phyloP scores from a whole-genome alignment of 2,113 vertebrate species.

The Myodes glareolus region DNA sequence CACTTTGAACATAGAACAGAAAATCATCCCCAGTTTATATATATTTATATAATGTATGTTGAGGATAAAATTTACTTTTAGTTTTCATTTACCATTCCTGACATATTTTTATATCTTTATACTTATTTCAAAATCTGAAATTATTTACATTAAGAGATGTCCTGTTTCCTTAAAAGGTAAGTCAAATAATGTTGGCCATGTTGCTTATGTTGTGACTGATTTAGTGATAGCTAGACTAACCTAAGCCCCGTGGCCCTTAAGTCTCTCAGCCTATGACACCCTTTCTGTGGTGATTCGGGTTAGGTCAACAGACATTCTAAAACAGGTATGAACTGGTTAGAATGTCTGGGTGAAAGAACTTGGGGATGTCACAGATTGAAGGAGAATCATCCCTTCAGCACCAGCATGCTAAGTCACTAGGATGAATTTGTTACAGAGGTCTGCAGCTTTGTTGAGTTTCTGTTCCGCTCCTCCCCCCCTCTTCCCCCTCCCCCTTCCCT shows the following conservation, averaged over 20 bases:
- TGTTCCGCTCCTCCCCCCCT: not conserved
- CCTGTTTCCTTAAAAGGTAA: not conserved
- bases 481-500: rapidly evolving
- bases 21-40: not conserved
- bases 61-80: not conserved
- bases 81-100: not conserved
- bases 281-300: not conserved
- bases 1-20: not conserved
- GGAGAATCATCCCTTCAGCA: not conserved
- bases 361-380: not conserved
- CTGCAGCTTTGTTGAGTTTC: not conserved
- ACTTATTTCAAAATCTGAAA: not conserved
- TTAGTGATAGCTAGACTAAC: not conserved
- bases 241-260: not conserved
- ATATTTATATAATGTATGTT: not conserved
- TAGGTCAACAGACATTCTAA: not conserved
- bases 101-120: not conserved
- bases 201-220: not conserved
- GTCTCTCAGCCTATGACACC: not conserved
- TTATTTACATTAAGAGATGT: too few species aligned
- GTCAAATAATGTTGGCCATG: not conserved
- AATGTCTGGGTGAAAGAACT: not conserved
- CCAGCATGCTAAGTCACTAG: not conserved
- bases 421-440: not conserved
- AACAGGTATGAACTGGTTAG: not conserved